These are phyloP conservation scores for Chaitophorus viminalis DNA, from an alignment of 2,888 invertebrate genomes.

Conservation along the genomic window DNA sequence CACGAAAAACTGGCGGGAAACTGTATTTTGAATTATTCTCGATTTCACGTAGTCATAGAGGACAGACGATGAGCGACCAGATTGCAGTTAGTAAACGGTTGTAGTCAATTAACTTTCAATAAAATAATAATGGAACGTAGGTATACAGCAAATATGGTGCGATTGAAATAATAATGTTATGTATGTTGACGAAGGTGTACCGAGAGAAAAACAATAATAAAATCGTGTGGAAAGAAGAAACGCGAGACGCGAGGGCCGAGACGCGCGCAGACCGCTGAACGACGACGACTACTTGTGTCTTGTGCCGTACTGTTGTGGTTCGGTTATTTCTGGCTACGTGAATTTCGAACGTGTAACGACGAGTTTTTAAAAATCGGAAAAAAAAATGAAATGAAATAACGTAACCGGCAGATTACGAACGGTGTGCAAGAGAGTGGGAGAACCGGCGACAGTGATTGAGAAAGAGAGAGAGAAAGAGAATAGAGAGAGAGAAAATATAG, in stretches of 20 bases:
- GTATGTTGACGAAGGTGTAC: too few relatives aligned
- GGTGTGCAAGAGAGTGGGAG: background rate
- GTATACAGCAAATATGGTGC: too few relatives aligned
- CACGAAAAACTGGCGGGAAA: slow-evolving; percentile 25
- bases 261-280: background rate
- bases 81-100: background rate
- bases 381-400: background rate
- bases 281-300: background rate
- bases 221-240: background rate
- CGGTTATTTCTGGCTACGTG: slow-evolving; percentile 10
- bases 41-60: background rate
- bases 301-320: background rate
- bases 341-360: slow-evolving; percentile 8
- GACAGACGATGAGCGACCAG: background rate
- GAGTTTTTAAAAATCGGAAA: slow-evolving; percentile 24
- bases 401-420: background rate
- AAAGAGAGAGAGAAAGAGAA: background rate
- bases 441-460: background rate
- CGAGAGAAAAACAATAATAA: background rate
- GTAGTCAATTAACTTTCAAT: too few relatives aligned
- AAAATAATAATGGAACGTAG: too few relatives aligned
- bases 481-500: background rate
- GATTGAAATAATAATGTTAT: too few relatives aligned
- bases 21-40: background rate
- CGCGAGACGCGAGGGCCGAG: background rate